phyloP scores from a whole-genome alignment of 2,888 invertebrate genomes.

The Neoitamus cyanurus region DNA sequence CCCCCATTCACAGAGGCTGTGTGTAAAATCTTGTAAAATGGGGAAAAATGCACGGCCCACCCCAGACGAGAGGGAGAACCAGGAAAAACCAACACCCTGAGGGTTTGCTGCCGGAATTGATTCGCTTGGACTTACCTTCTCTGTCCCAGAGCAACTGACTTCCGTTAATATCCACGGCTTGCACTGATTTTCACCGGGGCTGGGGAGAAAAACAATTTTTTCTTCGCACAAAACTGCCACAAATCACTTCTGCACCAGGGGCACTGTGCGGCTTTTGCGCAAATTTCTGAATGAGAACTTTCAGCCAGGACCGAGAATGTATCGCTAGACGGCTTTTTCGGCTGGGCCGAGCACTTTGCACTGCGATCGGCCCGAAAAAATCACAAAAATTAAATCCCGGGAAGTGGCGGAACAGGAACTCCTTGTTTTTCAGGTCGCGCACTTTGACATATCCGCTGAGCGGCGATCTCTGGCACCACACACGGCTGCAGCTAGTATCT shows the following conservation, averaged over 20 bases:
- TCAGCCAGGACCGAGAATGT: not conserved
- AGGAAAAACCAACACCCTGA: not conserved
- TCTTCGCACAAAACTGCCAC: not conserved
- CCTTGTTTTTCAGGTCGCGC: slow-evolving; percentile 26
- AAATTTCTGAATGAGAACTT: not conserved
- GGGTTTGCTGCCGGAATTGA: not conserved
- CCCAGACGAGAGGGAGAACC: slow-evolving; percentile 1
- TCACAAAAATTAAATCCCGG: not conserved
- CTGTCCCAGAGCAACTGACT: not conserved
- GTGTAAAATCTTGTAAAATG: slow-evolving; percentile 33
- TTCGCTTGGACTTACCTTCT: not conserved
- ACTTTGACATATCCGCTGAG: slow-evolving; percentile 36
- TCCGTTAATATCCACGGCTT: not conserved
- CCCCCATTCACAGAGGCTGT: slow-evolving; percentile 40
- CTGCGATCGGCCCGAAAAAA: not conserved
- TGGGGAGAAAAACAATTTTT: not conserved
- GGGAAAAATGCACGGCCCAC: slow-evolving; percentile 24
- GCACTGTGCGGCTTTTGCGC: slow-evolving; percentile 5
- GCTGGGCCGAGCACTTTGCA: not conserved
- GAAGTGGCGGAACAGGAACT: not conserved
- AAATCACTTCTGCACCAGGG: not conserved
- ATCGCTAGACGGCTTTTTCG: not conserved
- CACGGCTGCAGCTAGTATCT: not conserved
- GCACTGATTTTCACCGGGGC: not conserved
- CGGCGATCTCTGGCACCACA: not conserved